Evolutionary conservation across 2,888 invertebrate genomes (phyloP).

Genomic region (Rhyacophila evoluta): DNA sequence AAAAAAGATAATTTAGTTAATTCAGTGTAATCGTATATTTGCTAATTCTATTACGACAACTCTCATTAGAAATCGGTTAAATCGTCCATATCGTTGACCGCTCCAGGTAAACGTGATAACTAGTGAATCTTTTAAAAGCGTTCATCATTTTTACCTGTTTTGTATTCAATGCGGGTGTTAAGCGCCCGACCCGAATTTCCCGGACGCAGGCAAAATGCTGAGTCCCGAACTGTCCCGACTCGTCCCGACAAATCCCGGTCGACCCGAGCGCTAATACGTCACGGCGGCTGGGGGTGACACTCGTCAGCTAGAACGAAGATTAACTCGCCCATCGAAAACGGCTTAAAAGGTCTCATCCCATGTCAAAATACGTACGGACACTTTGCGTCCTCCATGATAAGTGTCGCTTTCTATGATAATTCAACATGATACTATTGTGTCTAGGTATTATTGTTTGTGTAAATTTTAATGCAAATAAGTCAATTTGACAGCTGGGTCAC

Average conservation of each 20-base stretch:
- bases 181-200: constrained; percentile 15
- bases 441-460: background rate
- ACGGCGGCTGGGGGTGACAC: constrained; percentile 35
- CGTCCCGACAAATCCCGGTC: constrained; percentile 9
- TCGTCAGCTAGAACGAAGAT: constrained; percentile 21
- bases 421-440: background rate
- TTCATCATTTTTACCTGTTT: constrained; percentile 16
- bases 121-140: background rate
- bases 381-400: background rate
- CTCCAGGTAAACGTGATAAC: background rate
- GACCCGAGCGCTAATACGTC: constrained; percentile 34
- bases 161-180: background rate
- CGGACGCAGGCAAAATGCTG: constrained; percentile 14
- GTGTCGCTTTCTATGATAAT: constrained; percentile 12
- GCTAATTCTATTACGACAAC: background rate
- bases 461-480: background rate
- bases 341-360: constrained; percentile 32
- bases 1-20: too few relatives aligned
- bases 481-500: background rate
- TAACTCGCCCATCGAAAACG: constrained; percentile 38
- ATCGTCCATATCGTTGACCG: background rate
- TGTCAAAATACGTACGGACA: constrained; percentile 11
- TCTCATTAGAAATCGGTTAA: constrained; percentile 7
- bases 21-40: too few relatives aligned
- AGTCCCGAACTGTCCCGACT: background rate